phyloP scores from a whole-genome alignment of 35 echinoderm and acorn worm species.

The Apostichopus parvimensis region DNA sequence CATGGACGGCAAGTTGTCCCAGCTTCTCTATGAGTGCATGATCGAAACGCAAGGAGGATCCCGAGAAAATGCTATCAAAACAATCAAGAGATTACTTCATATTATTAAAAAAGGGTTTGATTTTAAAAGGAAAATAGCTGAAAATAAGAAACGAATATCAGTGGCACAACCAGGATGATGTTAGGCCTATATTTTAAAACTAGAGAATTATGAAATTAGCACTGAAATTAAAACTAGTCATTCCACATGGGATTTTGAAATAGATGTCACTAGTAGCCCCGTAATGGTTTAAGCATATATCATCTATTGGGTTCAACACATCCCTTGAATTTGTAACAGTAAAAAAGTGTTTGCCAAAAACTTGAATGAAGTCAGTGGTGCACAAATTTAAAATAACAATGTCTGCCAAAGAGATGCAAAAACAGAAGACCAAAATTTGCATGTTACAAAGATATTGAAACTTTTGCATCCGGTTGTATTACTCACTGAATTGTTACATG shows the following conservation, averaged over 20 bases:
- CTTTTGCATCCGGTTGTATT: too few species aligned
- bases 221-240: neutral
- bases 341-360: too few species aligned
- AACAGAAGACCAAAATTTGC: too few species aligned
- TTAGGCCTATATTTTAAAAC: neutral
- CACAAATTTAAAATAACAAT: too few species aligned
- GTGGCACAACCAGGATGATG: constrained; percentile 37
- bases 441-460: too few species aligned
- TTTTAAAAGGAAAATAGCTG: constrained; percentile 32
- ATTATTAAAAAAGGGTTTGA: constrained; percentile 40
- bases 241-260: neutral
- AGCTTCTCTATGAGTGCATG: constrained; percentile 50
- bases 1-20: constrained; percentile 29
- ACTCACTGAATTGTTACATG: too few species aligned
- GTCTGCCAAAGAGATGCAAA: too few species aligned
- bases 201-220: neutral
- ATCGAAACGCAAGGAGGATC: constrained; percentile 44
- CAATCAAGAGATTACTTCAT: constrained; percentile 12
- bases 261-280: neutral
- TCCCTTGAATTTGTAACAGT: neutral
- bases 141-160: constrained; percentile 53
- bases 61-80: constrained; percentile 26
- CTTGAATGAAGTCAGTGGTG: too few species aligned
- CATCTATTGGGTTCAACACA: neutral
- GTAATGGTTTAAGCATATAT: neutral